Conservation (phyloP, 2,888 invertebrate genomes). For the Salticus scenicus region DNA sequence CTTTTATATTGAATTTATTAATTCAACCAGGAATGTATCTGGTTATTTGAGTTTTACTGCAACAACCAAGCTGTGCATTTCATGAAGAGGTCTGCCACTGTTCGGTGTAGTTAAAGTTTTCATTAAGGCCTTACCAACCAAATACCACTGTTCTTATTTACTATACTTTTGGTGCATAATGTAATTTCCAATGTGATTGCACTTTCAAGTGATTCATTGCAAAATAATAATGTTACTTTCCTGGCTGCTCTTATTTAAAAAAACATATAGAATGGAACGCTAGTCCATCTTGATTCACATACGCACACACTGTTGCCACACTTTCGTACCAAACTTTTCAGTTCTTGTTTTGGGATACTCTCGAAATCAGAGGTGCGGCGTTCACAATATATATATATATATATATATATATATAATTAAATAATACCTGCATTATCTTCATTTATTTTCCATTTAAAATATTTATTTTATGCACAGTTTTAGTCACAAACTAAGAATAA, state of each 20-base stretch:
- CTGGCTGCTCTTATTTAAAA: slow-evolving; percentile 64
- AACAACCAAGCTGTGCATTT: slow-evolving; percentile 42
- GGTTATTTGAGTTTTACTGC: not conserved
- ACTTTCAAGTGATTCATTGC: slow-evolving; percentile 56
- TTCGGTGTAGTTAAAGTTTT: slow-evolving; percentile 30
- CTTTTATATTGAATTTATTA: not conserved
- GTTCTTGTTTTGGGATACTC: too few species aligned
- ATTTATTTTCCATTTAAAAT: too few species aligned
- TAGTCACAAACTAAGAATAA: too few species aligned
- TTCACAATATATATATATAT: too few species aligned
- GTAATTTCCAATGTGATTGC: slow-evolving; percentile 68
- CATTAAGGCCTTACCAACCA: slow-evolving; percentile 46
- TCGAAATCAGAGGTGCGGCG: too few species aligned
- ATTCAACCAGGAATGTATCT: not conserved
- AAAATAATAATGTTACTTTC: slow-evolving; percentile 58
- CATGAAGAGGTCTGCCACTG: slow-evolving; percentile 20
- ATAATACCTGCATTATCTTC: too few species aligned
- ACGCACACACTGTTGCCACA: too few species aligned
- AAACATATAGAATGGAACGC: too few species aligned
- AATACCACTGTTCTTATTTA: slow-evolving; percentile 60
- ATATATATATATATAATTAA: too few species aligned
- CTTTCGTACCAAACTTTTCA: too few species aligned
- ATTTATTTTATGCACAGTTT: too few species aligned
- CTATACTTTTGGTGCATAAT: slow-evolving; percentile 69
- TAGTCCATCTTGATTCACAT: too few species aligned